Base-by-base conservation (phyloP, 1,140 invertebrate species). In the Drosophila erecta region DNA sequence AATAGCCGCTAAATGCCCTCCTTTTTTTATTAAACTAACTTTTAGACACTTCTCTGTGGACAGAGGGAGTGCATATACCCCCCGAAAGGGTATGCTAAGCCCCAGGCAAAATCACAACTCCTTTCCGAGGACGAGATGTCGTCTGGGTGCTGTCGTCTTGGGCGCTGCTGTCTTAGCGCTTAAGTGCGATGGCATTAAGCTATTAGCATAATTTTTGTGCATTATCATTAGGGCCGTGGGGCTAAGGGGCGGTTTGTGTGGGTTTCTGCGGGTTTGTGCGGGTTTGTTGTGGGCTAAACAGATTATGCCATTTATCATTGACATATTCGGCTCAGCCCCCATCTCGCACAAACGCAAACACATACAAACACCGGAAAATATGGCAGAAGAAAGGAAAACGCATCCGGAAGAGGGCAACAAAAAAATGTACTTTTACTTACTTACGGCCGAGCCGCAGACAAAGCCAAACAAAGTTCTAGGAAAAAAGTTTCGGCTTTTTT, bases 151-250 rank as follows among this genome's bases (percentile, higher is more conserved):
- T 54, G 61, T 55, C 69, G 44, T 56, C 59, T 57, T 58, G 60
- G 81, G 53, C 79, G 27, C 65, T 73, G 73, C 73, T 86, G 67
- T 86, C 67, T 80, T 86, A 81, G 60, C 81, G 56, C 74, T 78
- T 81, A 86, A 85, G 81, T 86, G 77, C 78, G 60, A 85, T 76
- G 81, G 78, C 74, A 86, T 86, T 86, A 86, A 86, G 83, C 83
- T 87, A 87, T 86, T 86, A 87, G 83, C 83, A 87, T 86, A 87
- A 86, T 86, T 83, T 83, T 72, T 87, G 70, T 86, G 75, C 83
- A 86, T 87, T 86, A 86, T 81, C 81, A 85, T 85, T 85, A 81
- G 37, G 55, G 55, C 27, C 50, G 27, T 56, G 50, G 66, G 53
- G 66, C 56, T 54, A 61, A 54, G 27, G 12, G 43, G 27, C 17